Base-by-base conservation (phyloP, 2,797 vertebrate genomes). In the Pipistrellus pipistrellus region DNA sequence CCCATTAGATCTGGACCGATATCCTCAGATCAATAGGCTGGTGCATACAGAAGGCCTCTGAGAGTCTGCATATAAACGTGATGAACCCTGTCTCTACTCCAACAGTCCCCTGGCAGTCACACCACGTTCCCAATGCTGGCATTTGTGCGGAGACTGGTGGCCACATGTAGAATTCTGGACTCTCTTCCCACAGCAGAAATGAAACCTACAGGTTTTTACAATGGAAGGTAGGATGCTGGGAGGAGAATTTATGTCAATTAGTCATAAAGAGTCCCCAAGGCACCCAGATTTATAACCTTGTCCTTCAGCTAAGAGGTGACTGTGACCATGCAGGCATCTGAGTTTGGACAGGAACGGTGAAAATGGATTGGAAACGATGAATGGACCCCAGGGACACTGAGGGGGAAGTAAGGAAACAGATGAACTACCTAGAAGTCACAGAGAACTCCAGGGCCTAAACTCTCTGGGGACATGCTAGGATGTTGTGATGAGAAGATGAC, bases 231-330 rank as follows among this genome's bases (percentile, higher is more conserved):
- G 75, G 83, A 91, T 66, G 44, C 80, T 66, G 55, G 64, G 66
- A 95, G 69, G 25, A 92, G 81, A 83, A 96, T 77, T 93, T 93
- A 92, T 81, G 83, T 88, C 69, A 73, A 41, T 82, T 87, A 66
- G 73, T 90, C 82, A 93, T 73, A n/a, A 18, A 6, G 41, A 76
- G 64, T 80, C 68, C 59, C 85, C 53, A 80, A 20, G 85, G 71
- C 59, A 57, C 83, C 38, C 59, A 81, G 85, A 90, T 95, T 96
- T 95, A 95, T 85, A 76, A 57, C n/a, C 73, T 46, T 59, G 4
- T 44, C 46, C 21, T 72, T 95, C 82, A 57, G 78, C 72, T 55
- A 75, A 82, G 89, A 62, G 68, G 53, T 81, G 90, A 92, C 75
- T 92, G 17, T 71, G 92, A 72, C 15, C 57, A 72, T n/a, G 13